Evolutionary conservation across 2,113 vertebrate genomes (phyloP).

Genomic region (Nematolebias whitei): DNA sequence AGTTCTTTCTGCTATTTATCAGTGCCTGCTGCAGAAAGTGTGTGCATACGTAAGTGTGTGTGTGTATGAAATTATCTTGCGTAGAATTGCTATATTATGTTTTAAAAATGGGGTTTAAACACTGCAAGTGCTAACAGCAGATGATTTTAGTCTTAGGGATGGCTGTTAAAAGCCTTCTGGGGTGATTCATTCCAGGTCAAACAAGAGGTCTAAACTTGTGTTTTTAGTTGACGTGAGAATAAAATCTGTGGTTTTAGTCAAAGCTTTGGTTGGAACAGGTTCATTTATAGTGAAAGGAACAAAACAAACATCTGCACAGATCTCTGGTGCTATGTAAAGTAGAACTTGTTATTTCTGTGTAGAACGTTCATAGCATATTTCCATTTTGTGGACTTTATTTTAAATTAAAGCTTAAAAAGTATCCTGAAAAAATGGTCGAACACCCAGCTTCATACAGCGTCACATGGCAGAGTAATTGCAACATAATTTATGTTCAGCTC

Average conservation of each 20-base stretch:
- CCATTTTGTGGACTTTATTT: background rate
- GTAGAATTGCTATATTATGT: background rate
- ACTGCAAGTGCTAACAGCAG: slow-evolving; percentile 19
- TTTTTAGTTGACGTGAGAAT: slow-evolving; percentile 23
- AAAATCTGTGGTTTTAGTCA: slow-evolving; percentile 1
- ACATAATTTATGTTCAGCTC: slow-evolving; percentile 1
- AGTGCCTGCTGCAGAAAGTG: slow-evolving; percentile 28
- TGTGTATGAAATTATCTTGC: slow-evolving; percentile 1
- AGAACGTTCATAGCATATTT: slow-evolving; percentile 13
- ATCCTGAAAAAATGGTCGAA: background rate
- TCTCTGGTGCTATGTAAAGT: slow-evolving; percentile 7
- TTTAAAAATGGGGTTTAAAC: slow-evolving; percentile 1
- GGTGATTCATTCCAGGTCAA: slow-evolving; percentile 32
- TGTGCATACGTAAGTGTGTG: background rate
- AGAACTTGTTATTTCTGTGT: slow-evolving; percentile 3
- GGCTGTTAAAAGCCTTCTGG: slow-evolving; percentile 2
- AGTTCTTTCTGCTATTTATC: slow-evolving; percentile 55
- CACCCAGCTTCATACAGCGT: slow-evolving; percentile 13
- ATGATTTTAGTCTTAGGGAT: slow-evolving; percentile 46
- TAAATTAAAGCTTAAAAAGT: background rate
- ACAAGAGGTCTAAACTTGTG: slow-evolving; percentile 38
- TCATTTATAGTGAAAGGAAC: background rate
- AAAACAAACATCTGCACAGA: slow-evolving; percentile 3
- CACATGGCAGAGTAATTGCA: slow-evolving; percentile 28
- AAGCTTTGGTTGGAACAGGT: slow-evolving; percentile 12